Evolutionary conservation across 2,797 vertebrate species (phyloP), one percentile per base, ranked within the genome.

Genomic region (Catostomus latipinnis): DNA sequence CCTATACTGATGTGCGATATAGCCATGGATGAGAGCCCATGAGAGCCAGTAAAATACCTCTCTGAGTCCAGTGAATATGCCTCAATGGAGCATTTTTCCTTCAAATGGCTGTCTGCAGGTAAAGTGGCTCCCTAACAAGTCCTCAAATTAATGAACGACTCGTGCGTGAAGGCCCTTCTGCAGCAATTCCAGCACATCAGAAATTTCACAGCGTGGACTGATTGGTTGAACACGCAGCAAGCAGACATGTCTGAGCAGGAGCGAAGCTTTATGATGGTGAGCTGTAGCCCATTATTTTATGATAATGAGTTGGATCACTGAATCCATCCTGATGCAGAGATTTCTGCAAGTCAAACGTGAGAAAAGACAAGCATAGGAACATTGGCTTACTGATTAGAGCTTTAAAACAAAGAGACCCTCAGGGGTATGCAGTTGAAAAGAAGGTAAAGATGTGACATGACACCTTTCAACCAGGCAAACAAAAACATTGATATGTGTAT

Each of bases 271-370:
- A 82, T 73, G 84, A 79, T 87, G 85, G 84, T 80, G 88, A 89
- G 87, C 89, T 83, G 80, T 80, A 83, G 87, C 88, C 89, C 87
- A 90, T 93, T 94, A 93, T 93, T 91, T 93, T 90, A 94, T 91
- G 92, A 92, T 93, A 93, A 94, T 92, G 87, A 92, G 88, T 82
- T 12, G 60, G 84, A 88, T 88, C 79, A 81, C 76, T 62, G 67
- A 82, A 84, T 85, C 79, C 76, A 74, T 87, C 81, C 82, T 61
- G 79, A 90, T 83, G 90, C 82, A 63, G 85, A 74, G 88, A 77
- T 82, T 34, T 89, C 76, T 66, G 52, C 43, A 76, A 89, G 71
- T 82, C 81, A 88, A 67, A 76, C 62, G 71, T 71, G 75, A 85
- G 50, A 53, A 79, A 72, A 78, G 81, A 80, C 66, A 60, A 48